Percentiles rank a stretch among this genome's conserved stretches.
Conservation (phyloP, 2,888 invertebrate species). For the Oasisia sp. region DNA sequence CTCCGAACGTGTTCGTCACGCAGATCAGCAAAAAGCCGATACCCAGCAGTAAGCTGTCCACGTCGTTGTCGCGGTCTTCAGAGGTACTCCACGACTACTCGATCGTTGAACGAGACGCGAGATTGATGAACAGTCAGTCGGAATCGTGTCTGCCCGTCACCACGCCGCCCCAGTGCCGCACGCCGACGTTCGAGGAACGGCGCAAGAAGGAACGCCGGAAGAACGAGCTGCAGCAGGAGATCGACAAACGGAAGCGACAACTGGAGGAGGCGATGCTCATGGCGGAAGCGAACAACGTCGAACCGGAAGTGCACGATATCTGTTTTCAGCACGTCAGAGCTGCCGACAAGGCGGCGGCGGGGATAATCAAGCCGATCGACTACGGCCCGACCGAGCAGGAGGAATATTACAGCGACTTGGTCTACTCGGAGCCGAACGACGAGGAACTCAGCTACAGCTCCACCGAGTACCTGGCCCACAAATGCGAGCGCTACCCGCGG, state of each 20-base stretch:
- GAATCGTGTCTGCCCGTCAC: slow-evolving; percentile 37
- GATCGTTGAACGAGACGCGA: slow-evolving; percentile 32
- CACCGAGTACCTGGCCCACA: slow-evolving; percentile 62
- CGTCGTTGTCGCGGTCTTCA: slow-evolving; percentile 34
- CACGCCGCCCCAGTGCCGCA: slow-evolving; percentile 20
- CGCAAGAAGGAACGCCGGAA: slow-evolving; percentile 71
- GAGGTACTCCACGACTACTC: slow-evolving; percentile 35
- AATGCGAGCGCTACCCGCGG: slow-evolving; percentile 34
- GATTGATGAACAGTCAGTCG: slow-evolving; percentile 39
- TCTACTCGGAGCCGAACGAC: slow-evolving; percentile 7
- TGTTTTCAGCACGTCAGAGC: slow-evolving; percentile 25
- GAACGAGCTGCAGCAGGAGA: slow-evolving; percentile 72
- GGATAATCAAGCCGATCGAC: slow-evolving; percentile 63
- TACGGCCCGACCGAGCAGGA: slow-evolving; percentile 44
- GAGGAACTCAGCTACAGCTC: slow-evolving; percentile 51
- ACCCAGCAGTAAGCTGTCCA: not conserved
- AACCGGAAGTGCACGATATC: slow-evolving; percentile 17
- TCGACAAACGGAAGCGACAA: slow-evolving; percentile 72
- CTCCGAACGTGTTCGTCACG: not conserved
- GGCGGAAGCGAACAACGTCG: not conserved
- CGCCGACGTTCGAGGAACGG: slow-evolving; percentile 66
- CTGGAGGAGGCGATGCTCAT: slow-evolving; percentile 67
- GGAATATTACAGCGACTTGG: not conserved
- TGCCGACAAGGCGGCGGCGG: slow-evolving; percentile 44
- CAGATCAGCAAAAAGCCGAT: not conserved